Evolutionary conservation across 2,888 invertebrate species (phyloP).

Genomic region (Phengaris alcon): DNA sequence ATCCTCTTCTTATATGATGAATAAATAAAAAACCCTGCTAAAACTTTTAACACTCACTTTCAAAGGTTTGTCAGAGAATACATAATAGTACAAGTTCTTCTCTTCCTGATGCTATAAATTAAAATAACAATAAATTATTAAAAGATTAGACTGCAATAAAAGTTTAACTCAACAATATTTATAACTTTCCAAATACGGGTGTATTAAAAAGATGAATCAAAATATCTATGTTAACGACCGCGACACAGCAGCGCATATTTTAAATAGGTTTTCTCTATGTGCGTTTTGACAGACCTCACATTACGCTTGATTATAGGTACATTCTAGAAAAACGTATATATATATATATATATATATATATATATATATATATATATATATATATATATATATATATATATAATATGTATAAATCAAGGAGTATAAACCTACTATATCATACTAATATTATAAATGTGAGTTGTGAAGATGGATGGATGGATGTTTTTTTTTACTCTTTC

Average conservation of each 20-base stretch:
- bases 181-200: conserved; percentile 3
- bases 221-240: background rate
- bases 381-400: no score
- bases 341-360: no score
- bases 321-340: no score
- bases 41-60: background rate
- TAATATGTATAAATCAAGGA: no score
- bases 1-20: no score
- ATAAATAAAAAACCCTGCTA: no score
- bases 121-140: background rate
- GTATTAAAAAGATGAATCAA: background rate
- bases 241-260: background rate
- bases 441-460: no score
- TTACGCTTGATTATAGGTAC: no score
- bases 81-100: background rate
- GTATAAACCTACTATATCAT: no score
- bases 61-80: background rate
- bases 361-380: no score
- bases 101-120: background rate
- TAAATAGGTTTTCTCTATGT: background rate
- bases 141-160: conserved; percentile 1
- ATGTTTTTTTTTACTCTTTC: no score
- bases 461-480: no score
- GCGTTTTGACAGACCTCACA: background rate
- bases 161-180: background rate